Conservation (phyloP, 2,888 invertebrate species). For the Idaea dimidiata region DNA sequence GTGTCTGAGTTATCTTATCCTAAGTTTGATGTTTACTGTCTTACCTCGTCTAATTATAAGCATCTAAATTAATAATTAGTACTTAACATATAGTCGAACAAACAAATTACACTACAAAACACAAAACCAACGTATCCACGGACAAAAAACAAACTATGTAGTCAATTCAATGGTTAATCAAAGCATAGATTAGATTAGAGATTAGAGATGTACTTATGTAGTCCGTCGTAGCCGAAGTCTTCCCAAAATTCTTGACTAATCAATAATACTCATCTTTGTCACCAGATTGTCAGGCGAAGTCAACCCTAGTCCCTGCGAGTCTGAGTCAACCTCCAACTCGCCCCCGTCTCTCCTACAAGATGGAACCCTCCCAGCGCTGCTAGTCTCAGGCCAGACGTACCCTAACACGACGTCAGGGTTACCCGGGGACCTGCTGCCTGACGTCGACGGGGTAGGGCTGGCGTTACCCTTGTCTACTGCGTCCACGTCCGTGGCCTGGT, state of each 20-base stretch:
- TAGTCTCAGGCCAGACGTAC: slow-evolving; percentile 56
- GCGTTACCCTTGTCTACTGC: slow-evolving; percentile 70
- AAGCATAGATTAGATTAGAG: too few species aligned
- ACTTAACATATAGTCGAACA: too few species aligned
- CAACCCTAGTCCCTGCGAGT: slow-evolving; percentile 81
- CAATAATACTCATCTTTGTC: slow-evolving; percentile 33
- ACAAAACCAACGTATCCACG: too few species aligned
- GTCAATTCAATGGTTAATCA: too few species aligned
- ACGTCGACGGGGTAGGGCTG: slow-evolving; percentile 57
- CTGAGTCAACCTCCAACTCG: slow-evolving; percentile 83
- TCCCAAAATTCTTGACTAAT: slow-evolving; percentile 3
- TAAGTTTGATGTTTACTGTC: too few species aligned
- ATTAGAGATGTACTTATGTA: too few species aligned
- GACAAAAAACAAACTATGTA: too few species aligned
- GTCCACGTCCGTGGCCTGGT: slow-evolving; percentile 76
- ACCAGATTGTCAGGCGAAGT: slow-evolving; percentile 70
- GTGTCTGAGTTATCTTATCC: too few species aligned
- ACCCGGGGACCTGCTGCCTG: slow-evolving; percentile 40
- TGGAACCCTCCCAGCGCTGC: slow-evolving; percentile 65
- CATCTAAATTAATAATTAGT: too few species aligned
- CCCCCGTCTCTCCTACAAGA: slow-evolving; percentile 75
- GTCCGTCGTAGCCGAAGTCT: too few species aligned
- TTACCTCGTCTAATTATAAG: too few species aligned
- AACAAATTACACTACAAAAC: too few species aligned
- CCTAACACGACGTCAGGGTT: slow-evolving; percentile 40